Evolutionary conservation across 2,888 invertebrate genomes (phyloP).

Genomic region (Macaria notata): DNA sequence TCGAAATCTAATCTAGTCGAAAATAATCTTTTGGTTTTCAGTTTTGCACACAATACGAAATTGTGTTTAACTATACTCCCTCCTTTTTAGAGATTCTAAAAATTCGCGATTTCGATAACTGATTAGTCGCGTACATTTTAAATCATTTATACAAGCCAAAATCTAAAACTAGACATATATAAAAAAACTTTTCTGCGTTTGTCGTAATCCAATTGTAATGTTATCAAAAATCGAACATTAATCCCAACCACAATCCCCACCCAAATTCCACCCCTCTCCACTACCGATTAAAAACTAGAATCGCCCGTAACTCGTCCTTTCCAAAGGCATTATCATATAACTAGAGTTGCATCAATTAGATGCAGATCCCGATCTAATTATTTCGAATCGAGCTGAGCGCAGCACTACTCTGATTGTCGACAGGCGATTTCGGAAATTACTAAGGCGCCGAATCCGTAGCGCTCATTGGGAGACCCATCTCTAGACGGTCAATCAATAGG

Average conservation of each 20-base stretch:
- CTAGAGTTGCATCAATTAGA: constrained; percentile 75
- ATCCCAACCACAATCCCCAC: too few relatives aligned
- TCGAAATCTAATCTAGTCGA: constrained; percentile 21
- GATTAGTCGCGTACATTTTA: constrained; percentile 60
- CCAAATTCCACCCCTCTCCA: too few relatives aligned
- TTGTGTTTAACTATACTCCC: constrained; percentile 28
- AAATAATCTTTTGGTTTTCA: too few relatives aligned
- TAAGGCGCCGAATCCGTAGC: constrained; percentile 67
- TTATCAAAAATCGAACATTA: too few relatives aligned
- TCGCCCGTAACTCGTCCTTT: too few relatives aligned
- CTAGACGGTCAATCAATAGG: constrained; percentile 55
- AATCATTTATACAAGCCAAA: too few relatives aligned
- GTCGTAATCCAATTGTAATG: too few relatives aligned
- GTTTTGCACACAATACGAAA: too few relatives aligned
- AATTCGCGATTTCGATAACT: constrained; percentile 77
- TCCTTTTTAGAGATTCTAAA: constrained; percentile 80
- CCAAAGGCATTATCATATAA: too few relatives aligned
- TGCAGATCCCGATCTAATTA: constrained; percentile 74
- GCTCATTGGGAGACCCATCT: constrained; percentile 57
- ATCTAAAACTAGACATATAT: too few relatives aligned
- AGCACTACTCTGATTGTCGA: constrained; percentile 77
- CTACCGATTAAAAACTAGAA: too few relatives aligned
- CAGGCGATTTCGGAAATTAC: constrained; percentile 81
- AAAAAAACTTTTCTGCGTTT: too few relatives aligned
- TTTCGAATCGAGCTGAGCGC: constrained; percentile 53